A percentile compares a stretch with the other conserved stretches of the same genome.
These are phyloP conservation scores for Ganaspis sp. DNA, from an alignment of 1,140 invertebrate species.

Conservation along the genomic window DNA sequence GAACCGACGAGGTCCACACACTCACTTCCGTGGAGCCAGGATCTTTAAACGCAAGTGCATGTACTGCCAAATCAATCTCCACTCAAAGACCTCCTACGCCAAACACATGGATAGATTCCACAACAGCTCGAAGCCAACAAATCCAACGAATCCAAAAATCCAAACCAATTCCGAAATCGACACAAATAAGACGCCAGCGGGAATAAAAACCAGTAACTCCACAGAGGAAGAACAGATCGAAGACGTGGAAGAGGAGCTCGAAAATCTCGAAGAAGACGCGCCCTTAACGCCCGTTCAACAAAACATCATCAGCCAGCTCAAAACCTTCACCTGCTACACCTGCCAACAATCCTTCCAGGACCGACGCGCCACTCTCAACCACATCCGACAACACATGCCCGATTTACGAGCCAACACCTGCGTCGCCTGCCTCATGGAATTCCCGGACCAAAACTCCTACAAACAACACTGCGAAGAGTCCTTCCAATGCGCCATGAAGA, in stretches of 20 bases:
- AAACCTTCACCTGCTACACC: constrained; percentile 71
- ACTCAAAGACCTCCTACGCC: constrained; percentile 65
- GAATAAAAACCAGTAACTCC: constrained; percentile 19
- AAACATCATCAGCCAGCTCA: constrained; percentile 72
- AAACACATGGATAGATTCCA: constrained; percentile 71
- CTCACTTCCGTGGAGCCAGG: constrained; percentile 64
- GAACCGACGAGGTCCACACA: constrained; percentile 59
- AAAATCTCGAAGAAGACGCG: constrained; percentile 62
- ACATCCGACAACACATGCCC: constrained; percentile 72
- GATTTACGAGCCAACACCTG: constrained; percentile 70
- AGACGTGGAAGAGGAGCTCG: constrained; percentile 63
- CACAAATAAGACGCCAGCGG: too few species aligned
- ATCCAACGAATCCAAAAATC: background rate
- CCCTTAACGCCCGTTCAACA: constrained; percentile 69
- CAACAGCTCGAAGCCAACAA: constrained; percentile 2
- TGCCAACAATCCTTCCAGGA: constrained; percentile 67
- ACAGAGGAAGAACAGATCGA: constrained; percentile 53
- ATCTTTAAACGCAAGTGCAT: constrained; percentile 67
- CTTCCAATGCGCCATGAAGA: constrained; percentile 74
- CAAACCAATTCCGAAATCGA: background rate
- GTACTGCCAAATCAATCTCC: constrained; percentile 67
- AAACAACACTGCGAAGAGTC: constrained; percentile 70
- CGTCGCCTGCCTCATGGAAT: constrained; percentile 72
- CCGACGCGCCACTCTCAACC: constrained; percentile 67
- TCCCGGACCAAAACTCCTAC: constrained; percentile 68